These are phyloP conservation scores for Vanessa atalanta DNA, from an alignment of 1,140 invertebrate species.

Conservation along the genomic window DNA sequence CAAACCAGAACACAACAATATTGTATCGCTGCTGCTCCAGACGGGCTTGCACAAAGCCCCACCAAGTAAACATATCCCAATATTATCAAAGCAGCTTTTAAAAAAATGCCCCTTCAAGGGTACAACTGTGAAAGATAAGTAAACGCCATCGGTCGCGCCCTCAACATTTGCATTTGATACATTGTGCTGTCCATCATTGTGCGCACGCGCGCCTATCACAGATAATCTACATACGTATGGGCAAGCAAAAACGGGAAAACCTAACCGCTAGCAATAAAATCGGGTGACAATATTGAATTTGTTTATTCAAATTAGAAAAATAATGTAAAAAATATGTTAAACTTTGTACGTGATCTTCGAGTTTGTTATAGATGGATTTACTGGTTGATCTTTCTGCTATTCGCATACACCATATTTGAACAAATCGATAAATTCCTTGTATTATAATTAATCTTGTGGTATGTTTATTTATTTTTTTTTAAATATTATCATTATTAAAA, in stretches of 20 bases:
- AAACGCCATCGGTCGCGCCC: slow-evolving; percentile 24
- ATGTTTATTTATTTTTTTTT: no score
- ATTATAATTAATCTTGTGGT: no score
- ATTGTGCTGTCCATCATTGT: slow-evolving; percentile 64
- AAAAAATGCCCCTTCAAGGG: slow-evolving; percentile 9
- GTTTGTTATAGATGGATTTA: slow-evolving; percentile 18
- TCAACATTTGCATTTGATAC: slow-evolving; percentile 58
- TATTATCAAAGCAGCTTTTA: background rate
- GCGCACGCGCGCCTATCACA: slow-evolving; percentile 55
- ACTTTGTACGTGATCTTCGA: slow-evolving; percentile 16
- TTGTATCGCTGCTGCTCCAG: no score
- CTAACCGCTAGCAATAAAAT: slow-evolving; percentile 49
- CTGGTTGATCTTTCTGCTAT: slow-evolving; percentile 21
- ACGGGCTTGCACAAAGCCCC: background rate
- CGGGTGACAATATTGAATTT: slow-evolving; percentile 43
- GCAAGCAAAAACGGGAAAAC: slow-evolving; percentile 51
- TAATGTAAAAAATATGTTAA: slow-evolving; percentile 35
- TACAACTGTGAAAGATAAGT: slow-evolving; percentile 24
- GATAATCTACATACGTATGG: slow-evolving; percentile 63
- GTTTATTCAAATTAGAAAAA: slow-evolving; percentile 45
- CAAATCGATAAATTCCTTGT: background rate
- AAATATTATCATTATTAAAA: no score
- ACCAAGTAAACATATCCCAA: background rate
- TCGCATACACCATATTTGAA: background rate
- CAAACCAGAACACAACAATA: background rate